Conservation (phyloP, 2,888 invertebrate genomes). For the Prenolepis imparis region DNA sequence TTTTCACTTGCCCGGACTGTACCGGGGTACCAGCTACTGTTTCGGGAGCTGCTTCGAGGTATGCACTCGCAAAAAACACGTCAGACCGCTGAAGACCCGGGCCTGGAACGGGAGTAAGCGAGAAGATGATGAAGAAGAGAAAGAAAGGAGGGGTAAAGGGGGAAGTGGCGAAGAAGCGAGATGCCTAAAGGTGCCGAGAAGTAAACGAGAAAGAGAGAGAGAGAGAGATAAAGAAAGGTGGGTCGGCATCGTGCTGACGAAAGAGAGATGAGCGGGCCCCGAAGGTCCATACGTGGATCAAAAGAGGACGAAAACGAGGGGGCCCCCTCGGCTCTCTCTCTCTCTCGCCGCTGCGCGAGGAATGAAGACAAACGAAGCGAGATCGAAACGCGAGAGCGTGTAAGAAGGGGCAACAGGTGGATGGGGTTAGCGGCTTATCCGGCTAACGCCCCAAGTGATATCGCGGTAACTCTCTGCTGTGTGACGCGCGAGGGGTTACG, state of each 20-base stretch:
- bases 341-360: conserved; percentile 69
- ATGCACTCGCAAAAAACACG: conserved; percentile 86
- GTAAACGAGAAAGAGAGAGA: conserved; percentile 58
- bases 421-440: conserved; percentile 86
- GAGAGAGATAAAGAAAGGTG: conserved; percentile 64
- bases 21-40: conserved; percentile 85
- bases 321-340: conserved; percentile 56
- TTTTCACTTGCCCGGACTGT: conserved; percentile 84
- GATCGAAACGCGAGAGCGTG: conserved; percentile 73
- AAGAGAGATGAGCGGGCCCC: conserved; percentile 58
- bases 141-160: conserved; percentile 40
- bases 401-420: conserved; percentile 86
- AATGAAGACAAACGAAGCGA: conserved; percentile 71
- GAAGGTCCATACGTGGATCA: conserved; percentile 42
- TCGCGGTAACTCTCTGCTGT: conserved; percentile 78
- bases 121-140: conserved; percentile 59
- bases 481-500: conserved; percentile 72
- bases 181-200: conserved; percentile 52
- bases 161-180: conserved; percentile 34
- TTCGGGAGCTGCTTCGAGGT: conserved; percentile 86
- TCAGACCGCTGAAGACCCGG: conserved; percentile 85
- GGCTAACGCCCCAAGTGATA: conserved; percentile 85
- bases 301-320: conserved; percentile 59
- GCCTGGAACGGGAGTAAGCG: conserved; percentile 63
- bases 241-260: conserved; percentile 56